These are phyloP conservation scores for Euplexia lucipara DNA, from an alignment of 2,888 invertebrate genomes.

Conservation along the genomic window DNA sequence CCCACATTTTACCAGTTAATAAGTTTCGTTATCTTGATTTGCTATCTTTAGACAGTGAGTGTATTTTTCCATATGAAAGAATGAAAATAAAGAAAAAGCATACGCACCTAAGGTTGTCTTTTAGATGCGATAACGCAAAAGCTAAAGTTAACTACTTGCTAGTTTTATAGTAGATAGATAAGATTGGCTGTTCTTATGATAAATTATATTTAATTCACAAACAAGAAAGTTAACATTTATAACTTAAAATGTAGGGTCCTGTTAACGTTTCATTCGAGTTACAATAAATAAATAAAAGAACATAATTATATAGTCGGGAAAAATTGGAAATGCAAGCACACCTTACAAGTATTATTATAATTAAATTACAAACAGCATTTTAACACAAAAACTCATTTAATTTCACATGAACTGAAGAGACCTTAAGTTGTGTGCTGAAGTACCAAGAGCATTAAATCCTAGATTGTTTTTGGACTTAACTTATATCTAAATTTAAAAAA, in stretches of 20 bases:
- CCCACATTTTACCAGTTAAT: no score
- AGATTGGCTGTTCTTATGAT: not conserved
- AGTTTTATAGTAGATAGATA: not conserved
- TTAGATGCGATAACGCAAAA: no score
- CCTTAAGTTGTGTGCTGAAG: no score
- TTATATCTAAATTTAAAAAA: not conserved
- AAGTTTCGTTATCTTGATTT: no score
- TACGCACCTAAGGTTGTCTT: not conserved
- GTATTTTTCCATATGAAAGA: not conserved
- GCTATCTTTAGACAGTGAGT: not conserved
- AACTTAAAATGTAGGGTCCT: no score
- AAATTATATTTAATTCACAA: no score
- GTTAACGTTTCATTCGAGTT: no score
- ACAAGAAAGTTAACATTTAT: no score
- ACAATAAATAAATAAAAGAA: not conserved
- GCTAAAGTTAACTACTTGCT: not conserved
- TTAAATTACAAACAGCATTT: not conserved
- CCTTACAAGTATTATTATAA: not conserved
- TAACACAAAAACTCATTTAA: not conserved
- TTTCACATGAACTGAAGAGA: not conserved
- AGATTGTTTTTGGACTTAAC: not conserved
- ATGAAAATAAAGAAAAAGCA: no score
- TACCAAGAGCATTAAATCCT: no score
- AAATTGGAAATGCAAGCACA: not conserved
- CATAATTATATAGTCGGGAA: no score